These are phyloP conservation scores for Rhagoletis pomonella DNA, from an alignment of 1,140 invertebrate species.

Conservation along the genomic window DNA sequence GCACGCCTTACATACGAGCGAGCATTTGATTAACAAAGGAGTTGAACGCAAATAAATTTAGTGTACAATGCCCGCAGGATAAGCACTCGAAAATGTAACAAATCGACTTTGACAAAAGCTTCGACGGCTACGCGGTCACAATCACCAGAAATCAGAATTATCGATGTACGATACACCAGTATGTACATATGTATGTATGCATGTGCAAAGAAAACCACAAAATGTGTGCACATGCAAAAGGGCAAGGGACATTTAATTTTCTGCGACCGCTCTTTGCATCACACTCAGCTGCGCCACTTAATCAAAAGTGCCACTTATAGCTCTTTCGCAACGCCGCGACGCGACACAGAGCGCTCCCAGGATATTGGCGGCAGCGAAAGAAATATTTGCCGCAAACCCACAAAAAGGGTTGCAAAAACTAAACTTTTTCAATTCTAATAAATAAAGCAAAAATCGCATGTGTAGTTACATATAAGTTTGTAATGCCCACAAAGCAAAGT, in stretches of 20 bases:
- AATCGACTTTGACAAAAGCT: slow-evolving; percentile 73
- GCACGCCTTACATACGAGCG: background rate
- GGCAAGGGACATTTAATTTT: slow-evolving; percentile 53
- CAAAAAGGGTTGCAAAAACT: slow-evolving; percentile 11
- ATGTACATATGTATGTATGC: background rate
- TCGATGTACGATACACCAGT: background rate
- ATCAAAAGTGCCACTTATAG: slow-evolving; percentile 57
- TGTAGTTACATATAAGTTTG: background rate
- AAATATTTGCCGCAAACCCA: background rate
- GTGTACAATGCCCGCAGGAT: slow-evolving; percentile 54
- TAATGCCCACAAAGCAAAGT: slow-evolving; percentile 9
- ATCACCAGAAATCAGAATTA: background rate
- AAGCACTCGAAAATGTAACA: slow-evolving; percentile 71
- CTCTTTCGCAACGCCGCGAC: background rate
- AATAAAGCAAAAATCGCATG: slow-evolving; percentile 2
- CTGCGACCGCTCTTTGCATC: background rate
- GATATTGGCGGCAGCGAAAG: slow-evolving; percentile 59
- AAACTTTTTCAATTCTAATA: slow-evolving; percentile 8
- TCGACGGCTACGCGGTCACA: background rate
- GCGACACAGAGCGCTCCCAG: slow-evolving; percentile 66
- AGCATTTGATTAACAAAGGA: slow-evolving; percentile 50
- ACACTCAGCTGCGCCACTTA: slow-evolving; percentile 47
- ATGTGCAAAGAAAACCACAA: slow-evolving; percentile 54
- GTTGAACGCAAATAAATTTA: slow-evolving; percentile 58
- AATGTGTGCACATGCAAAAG: slow-evolving; percentile 22